phyloP scores from a whole-genome alignment of 30 jellyfish, hydroid and myxozoan genomes.

The Mastigias papua region DNA sequence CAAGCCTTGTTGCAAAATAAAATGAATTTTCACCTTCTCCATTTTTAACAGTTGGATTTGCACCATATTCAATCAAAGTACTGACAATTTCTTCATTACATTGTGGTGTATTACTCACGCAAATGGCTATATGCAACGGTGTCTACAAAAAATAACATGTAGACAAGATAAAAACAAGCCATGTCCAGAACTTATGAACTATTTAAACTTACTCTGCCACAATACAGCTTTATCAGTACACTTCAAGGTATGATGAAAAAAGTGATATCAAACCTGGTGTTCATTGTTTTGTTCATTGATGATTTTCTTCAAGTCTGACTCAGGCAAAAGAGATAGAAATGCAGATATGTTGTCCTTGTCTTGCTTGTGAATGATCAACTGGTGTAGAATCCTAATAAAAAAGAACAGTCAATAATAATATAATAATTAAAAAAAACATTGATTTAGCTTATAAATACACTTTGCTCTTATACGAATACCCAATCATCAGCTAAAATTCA shows the following conservation, averaged over 20 bases:
- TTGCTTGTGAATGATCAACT: not conserved
- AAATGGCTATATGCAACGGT: conserved; percentile 73
- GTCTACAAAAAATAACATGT: conserved; percentile 24
- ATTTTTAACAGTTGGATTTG: conserved; percentile 11
- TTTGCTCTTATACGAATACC: too few relatives aligned
- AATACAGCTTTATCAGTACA: not conserved
- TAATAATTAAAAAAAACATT: too few relatives aligned
- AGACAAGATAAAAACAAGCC: not conserved
- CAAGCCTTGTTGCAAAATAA: conserved; percentile 64
- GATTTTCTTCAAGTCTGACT: not conserved
- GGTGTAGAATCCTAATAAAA: too few relatives aligned
- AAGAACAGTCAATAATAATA: too few relatives aligned
- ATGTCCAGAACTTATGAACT: too few relatives aligned
- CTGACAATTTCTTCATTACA: conserved; percentile 35
- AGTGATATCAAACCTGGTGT: conserved; percentile 11
- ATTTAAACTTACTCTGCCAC: too few relatives aligned
- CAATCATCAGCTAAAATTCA: too few relatives aligned
- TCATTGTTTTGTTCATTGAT: conserved; percentile 12
- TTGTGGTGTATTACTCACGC: too few relatives aligned
- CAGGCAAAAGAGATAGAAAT: not conserved
- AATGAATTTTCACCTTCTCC: conserved; percentile 71
- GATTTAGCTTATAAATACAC: too few relatives aligned
- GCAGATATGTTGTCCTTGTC: not conserved
- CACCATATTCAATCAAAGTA: conserved; percentile 23
- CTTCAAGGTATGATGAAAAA: too few relatives aligned